A percentile compares a stretch with the other conserved stretches of the same genome.
Conservation (phyloP, 2,113 vertebrate species). For the Nycticebus coucang region DNA sequence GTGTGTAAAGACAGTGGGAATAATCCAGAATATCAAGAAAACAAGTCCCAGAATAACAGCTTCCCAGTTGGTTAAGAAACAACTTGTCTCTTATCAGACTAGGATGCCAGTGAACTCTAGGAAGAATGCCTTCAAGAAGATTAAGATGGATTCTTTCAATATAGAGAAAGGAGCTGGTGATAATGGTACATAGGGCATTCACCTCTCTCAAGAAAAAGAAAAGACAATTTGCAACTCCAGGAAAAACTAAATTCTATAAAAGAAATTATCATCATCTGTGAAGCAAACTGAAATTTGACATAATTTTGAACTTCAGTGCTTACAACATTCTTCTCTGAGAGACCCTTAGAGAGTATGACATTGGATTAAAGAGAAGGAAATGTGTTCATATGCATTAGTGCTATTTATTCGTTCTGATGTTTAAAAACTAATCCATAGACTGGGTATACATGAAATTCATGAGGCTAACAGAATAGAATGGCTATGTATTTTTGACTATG, state of each 20-base stretch:
- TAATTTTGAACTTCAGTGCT: not conserved
- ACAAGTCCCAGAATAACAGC: not conserved
- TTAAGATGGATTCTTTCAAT: not conserved
- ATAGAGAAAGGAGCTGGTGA: not conserved
- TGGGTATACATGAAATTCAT: not conserved
- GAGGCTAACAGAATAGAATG: not conserved
- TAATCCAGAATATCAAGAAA: not conserved
- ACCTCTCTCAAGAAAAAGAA: not conserved
- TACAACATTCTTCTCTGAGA: not conserved
- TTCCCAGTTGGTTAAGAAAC: not conserved
- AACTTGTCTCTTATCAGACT: not conserved
- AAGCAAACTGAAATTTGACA: slow-evolving; percentile 33
- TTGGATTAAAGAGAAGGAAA: not conserved
- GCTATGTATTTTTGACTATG: not conserved
- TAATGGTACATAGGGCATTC: not conserved
- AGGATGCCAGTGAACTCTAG: not conserved
- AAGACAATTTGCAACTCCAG: slow-evolving; percentile 20
- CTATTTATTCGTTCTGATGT: not conserved
- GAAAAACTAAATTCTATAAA: not conserved
- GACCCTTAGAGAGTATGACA: not conserved
- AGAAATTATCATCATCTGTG: not conserved
- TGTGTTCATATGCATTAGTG: not conserved
- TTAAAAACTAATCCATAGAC: not conserved
- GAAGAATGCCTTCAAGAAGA: not conserved
- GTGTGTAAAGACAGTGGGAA: not conserved